phyloP scores from a whole-genome alignment of 2,888 invertebrate genomes.

The Xestia rhomboidea region DNA sequence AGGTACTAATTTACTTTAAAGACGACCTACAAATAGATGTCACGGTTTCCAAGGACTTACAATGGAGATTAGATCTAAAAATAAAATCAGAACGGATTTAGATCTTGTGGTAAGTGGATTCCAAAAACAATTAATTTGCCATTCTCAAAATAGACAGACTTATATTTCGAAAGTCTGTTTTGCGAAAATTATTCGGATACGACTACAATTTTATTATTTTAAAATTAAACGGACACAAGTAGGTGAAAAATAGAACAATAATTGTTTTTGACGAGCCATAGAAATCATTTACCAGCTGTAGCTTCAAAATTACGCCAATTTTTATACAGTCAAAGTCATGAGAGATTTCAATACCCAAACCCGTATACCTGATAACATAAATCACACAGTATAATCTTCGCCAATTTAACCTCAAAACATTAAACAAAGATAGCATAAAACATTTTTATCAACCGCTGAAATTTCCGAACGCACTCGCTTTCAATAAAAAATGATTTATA shows the following conservation, averaged over 20 bases:
- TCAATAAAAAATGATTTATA: conserved; percentile 69
- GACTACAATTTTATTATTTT: neutral
- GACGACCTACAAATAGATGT: neutral
- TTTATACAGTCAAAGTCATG: neutral
- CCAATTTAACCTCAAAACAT: conserved; percentile 43
- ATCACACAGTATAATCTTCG: conserved; percentile 44
- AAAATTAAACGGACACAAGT: neutral
- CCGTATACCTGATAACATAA: conserved; percentile 18
- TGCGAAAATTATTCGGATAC: neutral
- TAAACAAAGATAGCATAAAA: conserved; percentile 55
- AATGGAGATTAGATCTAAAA: conserved; percentile 2
- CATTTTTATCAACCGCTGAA: conserved; percentile 62
- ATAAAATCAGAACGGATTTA: conserved; percentile 9
- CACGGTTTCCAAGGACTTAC: neutral
- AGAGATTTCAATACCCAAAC: neutral
- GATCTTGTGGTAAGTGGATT: neutral
- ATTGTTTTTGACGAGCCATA: neutral
- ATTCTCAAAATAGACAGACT: neutral
- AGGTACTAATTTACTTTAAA: conserved; percentile 4
- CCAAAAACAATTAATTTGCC: neutral
- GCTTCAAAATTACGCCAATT: neutral
- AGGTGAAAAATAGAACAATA: neutral
- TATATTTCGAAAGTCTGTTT: neutral
- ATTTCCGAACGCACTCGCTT: conserved; percentile 47
- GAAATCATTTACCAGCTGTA: neutral